Evolutionary conservation across 1,140 invertebrate species (phyloP).

Genomic region (Argopecten irradians): DNA sequence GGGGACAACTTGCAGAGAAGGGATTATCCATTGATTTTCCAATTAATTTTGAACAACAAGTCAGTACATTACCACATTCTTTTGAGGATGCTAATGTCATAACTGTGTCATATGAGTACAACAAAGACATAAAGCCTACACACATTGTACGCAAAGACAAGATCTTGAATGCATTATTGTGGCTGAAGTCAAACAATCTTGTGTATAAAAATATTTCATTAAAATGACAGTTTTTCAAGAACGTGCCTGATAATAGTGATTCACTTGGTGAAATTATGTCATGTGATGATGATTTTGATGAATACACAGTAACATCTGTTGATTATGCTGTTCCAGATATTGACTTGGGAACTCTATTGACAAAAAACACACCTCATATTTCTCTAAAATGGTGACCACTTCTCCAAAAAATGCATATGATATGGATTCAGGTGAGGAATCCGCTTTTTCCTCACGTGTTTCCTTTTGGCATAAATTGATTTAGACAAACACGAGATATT

Average conservation of each 20-base stretch:
- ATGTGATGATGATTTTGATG: slow-evolving; percentile 24
- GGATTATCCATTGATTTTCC: slow-evolving; percentile 37
- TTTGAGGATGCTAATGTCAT: not conserved
- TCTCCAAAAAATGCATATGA: slow-evolving; percentile 30
- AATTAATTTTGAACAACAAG: slow-evolving; percentile 22
- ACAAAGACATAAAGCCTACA: not conserved
- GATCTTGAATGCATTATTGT: slow-evolving; percentile 30
- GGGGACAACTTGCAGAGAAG: slow-evolving; percentile 37
- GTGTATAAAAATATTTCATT: slow-evolving; percentile 38
- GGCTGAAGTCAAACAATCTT: slow-evolving; percentile 51
- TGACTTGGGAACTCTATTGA: not conserved
- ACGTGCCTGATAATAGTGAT: not conserved
- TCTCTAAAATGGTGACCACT: not conserved
- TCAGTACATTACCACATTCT: not conserved
- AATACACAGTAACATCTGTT: slow-evolving; percentile 40
- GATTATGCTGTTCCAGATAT: not conserved
- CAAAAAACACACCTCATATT: slow-evolving; percentile 30
- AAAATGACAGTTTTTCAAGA: not conserved
- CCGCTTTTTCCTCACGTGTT: slow-evolving; percentile 44
- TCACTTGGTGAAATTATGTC: too few species aligned
- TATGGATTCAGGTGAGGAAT: slow-evolving; percentile 26
- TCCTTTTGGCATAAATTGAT: slow-evolving; percentile 29
- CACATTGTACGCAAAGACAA: not conserved
- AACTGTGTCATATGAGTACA: slow-evolving; percentile 17
- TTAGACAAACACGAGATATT: not conserved